Percentiles rank a stretch among this genome's conserved stretches.
phyloP scores from a whole-genome alignment of 2,888 invertebrate genomes.

The Rutpela maculata region DNA sequence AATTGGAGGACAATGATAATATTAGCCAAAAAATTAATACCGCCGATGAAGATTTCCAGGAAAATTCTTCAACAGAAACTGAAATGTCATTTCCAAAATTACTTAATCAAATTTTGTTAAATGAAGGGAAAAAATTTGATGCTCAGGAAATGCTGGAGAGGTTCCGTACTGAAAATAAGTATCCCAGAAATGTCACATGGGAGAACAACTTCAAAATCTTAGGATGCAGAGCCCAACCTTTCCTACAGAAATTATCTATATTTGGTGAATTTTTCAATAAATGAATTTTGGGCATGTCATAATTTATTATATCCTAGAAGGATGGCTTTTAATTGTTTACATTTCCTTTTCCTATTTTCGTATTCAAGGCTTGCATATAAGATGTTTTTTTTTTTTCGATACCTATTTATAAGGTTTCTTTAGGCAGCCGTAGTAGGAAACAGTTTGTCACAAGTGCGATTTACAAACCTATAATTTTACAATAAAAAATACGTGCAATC shows the following conservation, averaged over 20 bases:
- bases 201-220: conserved; percentile 81
- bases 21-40: conserved; percentile 66
- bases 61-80: conserved; percentile 40
- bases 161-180: conserved; percentile 79
- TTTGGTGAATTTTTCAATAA: conserved; percentile 84
- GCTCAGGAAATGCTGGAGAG: conserved; percentile 83
- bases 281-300: not conserved
- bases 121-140: conserved; percentile 78
- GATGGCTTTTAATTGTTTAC: not conserved
- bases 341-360: not conserved
- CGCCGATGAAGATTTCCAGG: conserved; percentile 60
- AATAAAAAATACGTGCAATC: no score
- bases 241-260: conserved; percentile 85
- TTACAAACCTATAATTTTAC: no score
- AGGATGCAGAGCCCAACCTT: conserved; percentile 88
- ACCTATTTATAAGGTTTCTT: not conserved
- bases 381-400: no score
- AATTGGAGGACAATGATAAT: conserved; percentile 70
- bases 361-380: no score
- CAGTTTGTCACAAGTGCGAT: no score
- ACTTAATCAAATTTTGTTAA: conserved; percentile 40
- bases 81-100: conserved; percentile 57
- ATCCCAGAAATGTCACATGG: conserved; percentile 79
- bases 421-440: no score
- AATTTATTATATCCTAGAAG: not conserved